Percentiles rank a stretch among this genome's conserved stretches.
phyloP scores from a whole-genome alignment of 2,113 vertebrate species.

The Mus spicilegus region DNA sequence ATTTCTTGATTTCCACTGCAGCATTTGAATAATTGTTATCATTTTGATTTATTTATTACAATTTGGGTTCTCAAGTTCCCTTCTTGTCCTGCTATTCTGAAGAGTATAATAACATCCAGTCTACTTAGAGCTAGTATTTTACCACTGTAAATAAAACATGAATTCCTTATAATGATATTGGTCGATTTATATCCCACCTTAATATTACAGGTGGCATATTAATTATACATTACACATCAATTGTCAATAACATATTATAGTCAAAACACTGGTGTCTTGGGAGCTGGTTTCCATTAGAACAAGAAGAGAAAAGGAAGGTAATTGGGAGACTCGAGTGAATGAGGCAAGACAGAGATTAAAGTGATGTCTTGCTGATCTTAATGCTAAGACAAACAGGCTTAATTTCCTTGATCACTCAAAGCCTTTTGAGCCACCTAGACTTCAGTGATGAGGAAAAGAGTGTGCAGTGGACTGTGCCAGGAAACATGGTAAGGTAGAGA shows the following conservation, averaged over 20 bases:
- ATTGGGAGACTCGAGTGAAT: neutral
- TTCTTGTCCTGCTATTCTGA: neutral
- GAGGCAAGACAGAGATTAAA: neutral
- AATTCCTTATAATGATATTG: neutral
- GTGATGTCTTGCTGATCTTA: neutral
- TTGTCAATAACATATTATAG: neutral
- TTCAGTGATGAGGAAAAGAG: neutral
- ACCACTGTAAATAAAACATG: neutral
- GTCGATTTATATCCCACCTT: neutral
- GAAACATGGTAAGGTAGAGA: no score
- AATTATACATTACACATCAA: neutral
- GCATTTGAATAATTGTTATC: neutral
- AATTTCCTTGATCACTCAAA: neutral
- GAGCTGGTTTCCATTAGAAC: constrained; percentile 5
- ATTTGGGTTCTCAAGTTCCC: no score
- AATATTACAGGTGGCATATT: neutral
- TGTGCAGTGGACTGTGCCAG: no score
- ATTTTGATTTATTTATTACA: neutral
- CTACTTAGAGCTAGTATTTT: neutral
- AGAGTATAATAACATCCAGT: neutral
- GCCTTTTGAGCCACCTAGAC: neutral
- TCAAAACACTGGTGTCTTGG: neutral
- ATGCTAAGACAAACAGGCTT: neutral
- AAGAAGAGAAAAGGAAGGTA: neutral
- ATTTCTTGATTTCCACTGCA: neutral